Evolutionary conservation across 2,797 vertebrate genomes (phyloP), one percentile per base, ranked within the genome.

Genomic region (Rhabdophis nuchalis): DNA sequence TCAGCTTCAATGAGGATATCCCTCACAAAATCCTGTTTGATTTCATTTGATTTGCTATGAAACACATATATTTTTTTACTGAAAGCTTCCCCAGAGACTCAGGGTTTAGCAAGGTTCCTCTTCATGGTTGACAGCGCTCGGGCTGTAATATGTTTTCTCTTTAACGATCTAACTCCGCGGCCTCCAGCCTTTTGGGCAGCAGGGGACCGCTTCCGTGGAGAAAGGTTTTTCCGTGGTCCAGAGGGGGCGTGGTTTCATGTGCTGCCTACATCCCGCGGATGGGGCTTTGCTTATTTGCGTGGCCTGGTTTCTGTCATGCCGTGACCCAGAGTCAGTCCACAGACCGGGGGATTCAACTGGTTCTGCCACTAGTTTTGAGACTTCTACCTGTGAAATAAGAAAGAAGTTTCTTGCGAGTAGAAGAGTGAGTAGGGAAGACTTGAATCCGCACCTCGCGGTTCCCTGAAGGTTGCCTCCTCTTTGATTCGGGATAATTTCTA

Each of bases 381-480:
- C 7, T 36, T 58, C 9, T n/a, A 18, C 23, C 25, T 57, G 25
- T 82, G 53, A 68, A n/a, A 58, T 56, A 7, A 85, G 29, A 27
- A 46, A 27, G 41, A 85, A 25, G 12, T 36, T n/a, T 57, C 20
- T 18, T 56, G 25, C 18, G 25, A 82, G 3, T 29, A 41, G 16
- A 41, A 54, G 16, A 68, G 6, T 25, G 29, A 27, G 25, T 5
- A 32, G 8, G 23, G 5, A 86, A 60, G 64, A 29, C 14, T 14
- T 86, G 36, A 50, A 20, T 10, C 9, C 23, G 0, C 2, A 12
- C 20, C 20, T 25, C 27, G 56, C 0, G 8, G 8, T 56, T 32
- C 3, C 0, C 41, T 46, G 14, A 0, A 0, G 0, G 5, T 46
- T 0, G 14, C 61, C 32, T 5, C 14, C 54, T 53, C 52, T 0